Evolutionary conservation across 2,888 invertebrate species (phyloP), one percentile per base, ranked within the genome.

Genomic region (Lithophane socia): DNA sequence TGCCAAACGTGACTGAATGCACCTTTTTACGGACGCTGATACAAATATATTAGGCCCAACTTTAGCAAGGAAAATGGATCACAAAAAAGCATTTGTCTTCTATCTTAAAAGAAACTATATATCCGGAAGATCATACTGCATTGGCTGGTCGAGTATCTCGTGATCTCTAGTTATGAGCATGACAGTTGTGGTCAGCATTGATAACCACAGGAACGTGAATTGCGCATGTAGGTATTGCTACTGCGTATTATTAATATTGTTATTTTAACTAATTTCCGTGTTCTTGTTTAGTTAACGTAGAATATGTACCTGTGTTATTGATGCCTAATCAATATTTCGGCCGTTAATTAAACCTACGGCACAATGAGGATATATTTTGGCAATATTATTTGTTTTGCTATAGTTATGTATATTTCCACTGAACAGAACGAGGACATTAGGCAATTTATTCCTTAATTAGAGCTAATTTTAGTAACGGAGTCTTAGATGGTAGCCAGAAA

Each of bases 201-300:
- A n/a, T 24, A 58, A 84, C 83, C 83, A 77, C 84, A 84, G 75
- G 47, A 84, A 77, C 64, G 54, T 66, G 58, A 75, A 73, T 61
- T 69, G 70, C 44, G 60, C 70, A 65, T 56, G 10, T 42, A 52
- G 8, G 4, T 52, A 54, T 29, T 66, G 49, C 72, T 58, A 58
- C 58, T 73, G 18, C 65, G 29, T 56, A 13, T 16, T 37, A 37
- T 16, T 37, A 37, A 44, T 49, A 24, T 61, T 18, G 18, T 70
- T 61, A 13, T 49, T 47, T n/a, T 58, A 63, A 66, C 18, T 52
- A 16, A 21, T 21, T 37, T 67, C 9, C 47, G 10, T 64, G 44
- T 72, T 44, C n/a, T 9, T 69, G 49, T 68, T 73, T 64, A 18
- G 21, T 52, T 58, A 16, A 29, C 12, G 21, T 29, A 29, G 13